phyloP scores from a whole-genome alignment of 2,888 invertebrate genomes.

The Watsonalla binaria region DNA sequence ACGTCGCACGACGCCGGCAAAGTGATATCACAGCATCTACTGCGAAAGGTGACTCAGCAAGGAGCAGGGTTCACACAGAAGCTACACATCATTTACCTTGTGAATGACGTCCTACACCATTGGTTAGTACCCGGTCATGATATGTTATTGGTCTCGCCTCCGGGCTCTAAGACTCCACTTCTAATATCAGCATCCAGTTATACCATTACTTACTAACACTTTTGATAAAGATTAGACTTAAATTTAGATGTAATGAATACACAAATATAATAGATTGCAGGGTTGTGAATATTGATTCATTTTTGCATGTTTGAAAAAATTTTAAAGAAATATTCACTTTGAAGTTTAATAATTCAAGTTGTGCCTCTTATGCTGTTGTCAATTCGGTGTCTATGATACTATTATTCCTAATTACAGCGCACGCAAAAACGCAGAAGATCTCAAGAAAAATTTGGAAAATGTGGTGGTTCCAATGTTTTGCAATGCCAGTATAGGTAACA shows the following conservation, averaged over 20 bases:
- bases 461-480: slow-evolving; percentile 99
- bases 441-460: slow-evolving; percentile 95
- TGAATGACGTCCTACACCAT: slow-evolving; percentile 99
- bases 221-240: neutral
- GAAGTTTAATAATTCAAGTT: slow-evolving; percentile 15
- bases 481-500: slow-evolving; percentile 89
- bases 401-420: slow-evolving; percentile 87
- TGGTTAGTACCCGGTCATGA: slow-evolving; percentile 82
- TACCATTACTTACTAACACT: slow-evolving; percentile 9
- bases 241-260: neutral
- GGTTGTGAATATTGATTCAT: neutral
- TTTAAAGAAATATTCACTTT: neutral
- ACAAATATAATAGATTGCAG: neutral
- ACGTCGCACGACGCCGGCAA: slow-evolving; percentile 88
- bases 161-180: neutral
- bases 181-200: neutral
- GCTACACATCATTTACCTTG: slow-evolving; percentile 98
- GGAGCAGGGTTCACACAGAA: slow-evolving; percentile 92
- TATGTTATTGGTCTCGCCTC: neutral
- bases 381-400: slow-evolving; percentile 74
- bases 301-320: neutral
- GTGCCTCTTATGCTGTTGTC: slow-evolving; percentile 44
- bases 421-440: slow-evolving; percentile 95
- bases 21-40: slow-evolving; percentile 93
- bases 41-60: slow-evolving; percentile 86